A percentile compares a stretch with the other conserved stretches of the same genome.
Evolutionary conservation across 1,140 invertebrate species (phyloP).

Genomic region (Luehdorfia chinensis): DNA sequence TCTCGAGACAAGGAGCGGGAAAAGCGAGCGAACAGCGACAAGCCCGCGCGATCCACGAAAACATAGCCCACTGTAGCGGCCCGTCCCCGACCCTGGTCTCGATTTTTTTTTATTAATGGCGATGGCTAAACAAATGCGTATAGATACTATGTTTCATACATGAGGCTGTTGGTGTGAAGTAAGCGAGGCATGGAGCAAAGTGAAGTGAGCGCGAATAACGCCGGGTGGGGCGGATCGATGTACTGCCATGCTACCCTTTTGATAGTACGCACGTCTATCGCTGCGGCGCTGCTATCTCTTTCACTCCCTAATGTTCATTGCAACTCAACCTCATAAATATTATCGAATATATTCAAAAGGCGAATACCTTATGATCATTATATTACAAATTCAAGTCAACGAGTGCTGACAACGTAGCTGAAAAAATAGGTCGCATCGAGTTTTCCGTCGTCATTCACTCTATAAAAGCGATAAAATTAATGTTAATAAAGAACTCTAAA

Average conservation of each 20-base stretch:
- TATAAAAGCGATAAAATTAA: too few species aligned
- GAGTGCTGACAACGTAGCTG: too few species aligned
- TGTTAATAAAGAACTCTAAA: too few species aligned
- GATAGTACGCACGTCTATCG: neutral
- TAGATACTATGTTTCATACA: conserved; percentile 70
- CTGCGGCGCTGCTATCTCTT: neutral
- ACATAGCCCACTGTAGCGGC: conserved; percentile 38
- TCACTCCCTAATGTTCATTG: neutral
- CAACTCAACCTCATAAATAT: neutral
- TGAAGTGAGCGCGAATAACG: conserved; percentile 50
- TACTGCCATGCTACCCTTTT: conserved; percentile 6
- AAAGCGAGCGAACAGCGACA: neutral
- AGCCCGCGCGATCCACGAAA: conserved; percentile 8
- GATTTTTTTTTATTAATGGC: conserved; percentile 49
- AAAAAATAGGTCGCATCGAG: too few species aligned
- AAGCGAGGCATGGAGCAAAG: conserved; percentile 38
- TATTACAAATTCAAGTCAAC: too few species aligned
- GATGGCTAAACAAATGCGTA: conserved; percentile 61
- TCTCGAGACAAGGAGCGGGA: neutral
- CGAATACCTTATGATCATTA: too few species aligned
- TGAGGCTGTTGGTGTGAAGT: conserved; percentile 53
- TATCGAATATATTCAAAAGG: neutral
- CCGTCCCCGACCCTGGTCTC: conserved; percentile 10
- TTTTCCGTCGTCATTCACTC: too few species aligned
- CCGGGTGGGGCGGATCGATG: conserved; percentile 52